Conservation (phyloP, 1,140 invertebrate genomes). For the Antheraea mylitta region DNA sequence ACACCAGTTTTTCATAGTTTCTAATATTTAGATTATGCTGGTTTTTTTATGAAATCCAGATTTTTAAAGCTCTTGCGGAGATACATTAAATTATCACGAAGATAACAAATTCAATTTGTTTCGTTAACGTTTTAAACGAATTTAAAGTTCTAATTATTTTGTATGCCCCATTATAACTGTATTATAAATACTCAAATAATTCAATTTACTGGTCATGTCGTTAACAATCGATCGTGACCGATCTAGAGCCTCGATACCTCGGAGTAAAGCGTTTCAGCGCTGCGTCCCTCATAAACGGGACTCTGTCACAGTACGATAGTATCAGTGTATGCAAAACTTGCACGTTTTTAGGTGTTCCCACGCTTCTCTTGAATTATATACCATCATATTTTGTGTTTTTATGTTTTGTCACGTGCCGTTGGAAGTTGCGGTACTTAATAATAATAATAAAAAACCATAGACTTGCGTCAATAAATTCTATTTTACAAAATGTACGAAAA, state of each 20-base stretch:
- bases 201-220: background rate
- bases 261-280: background rate
- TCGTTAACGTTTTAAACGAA: too few species aligned
- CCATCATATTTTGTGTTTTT: background rate
- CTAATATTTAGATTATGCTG: too few species aligned
- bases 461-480: too few species aligned
- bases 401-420: background rate
- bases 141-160: too few species aligned
- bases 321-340: conserved; percentile 32
- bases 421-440: background rate
- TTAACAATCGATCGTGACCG: conserved; percentile 51
- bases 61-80: too few species aligned
- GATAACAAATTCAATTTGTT: too few species aligned
- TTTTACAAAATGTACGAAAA: too few species aligned
- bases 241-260: conserved; percentile 41
- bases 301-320: conserved; percentile 21
- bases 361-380: conserved; percentile 13
- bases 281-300: conserved; percentile 2
- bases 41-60: too few species aligned
- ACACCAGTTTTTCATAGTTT: too few species aligned
- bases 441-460: too few species aligned
- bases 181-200: background rate
- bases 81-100: too few species aligned
- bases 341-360: conserved; percentile 47
- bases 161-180: background rate